These are phyloP conservation scores for Isurus oxyrinchus DNA, from an alignment of 2,113 vertebrate genomes.

Conservation along the genomic window DNA sequence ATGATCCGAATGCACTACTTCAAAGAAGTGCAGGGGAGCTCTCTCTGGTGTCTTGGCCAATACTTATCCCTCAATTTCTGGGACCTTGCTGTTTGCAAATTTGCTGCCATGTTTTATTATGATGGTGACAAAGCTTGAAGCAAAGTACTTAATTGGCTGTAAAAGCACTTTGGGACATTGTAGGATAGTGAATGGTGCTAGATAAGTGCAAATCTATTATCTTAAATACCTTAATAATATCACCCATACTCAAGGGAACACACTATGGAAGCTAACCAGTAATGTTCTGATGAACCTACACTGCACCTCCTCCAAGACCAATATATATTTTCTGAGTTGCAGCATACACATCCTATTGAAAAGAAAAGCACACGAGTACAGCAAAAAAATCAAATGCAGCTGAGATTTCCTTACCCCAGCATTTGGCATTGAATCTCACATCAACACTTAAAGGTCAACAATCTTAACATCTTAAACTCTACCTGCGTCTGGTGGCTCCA, in stretches of 20 bases:
- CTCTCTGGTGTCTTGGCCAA: background rate
- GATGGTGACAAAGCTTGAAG: background rate
- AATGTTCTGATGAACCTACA: background rate
- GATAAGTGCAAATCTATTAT: background rate
- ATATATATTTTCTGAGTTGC: background rate
- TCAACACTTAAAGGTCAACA: background rate
- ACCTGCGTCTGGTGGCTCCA: background rate
- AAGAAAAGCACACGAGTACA: background rate
- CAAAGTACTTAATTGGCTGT: background rate
- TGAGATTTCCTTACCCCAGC: background rate
- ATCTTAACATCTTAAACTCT: background rate
- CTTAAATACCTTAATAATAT: background rate
- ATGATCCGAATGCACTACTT: too few relatives aligned
- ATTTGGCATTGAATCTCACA: background rate
- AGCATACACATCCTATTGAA: background rate
- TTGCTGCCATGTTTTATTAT: background rate
- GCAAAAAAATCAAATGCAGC: background rate
- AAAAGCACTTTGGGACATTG: background rate
- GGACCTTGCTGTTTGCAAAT: background rate
- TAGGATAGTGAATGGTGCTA: background rate
- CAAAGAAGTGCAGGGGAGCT: background rate
- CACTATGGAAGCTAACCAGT: background rate
- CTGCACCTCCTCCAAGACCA: background rate
- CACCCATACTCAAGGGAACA: background rate
- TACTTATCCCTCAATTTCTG: background rate